Conservation (phyloP, 2,888 invertebrate genomes). For the Saturnia pavonia region DNA sequence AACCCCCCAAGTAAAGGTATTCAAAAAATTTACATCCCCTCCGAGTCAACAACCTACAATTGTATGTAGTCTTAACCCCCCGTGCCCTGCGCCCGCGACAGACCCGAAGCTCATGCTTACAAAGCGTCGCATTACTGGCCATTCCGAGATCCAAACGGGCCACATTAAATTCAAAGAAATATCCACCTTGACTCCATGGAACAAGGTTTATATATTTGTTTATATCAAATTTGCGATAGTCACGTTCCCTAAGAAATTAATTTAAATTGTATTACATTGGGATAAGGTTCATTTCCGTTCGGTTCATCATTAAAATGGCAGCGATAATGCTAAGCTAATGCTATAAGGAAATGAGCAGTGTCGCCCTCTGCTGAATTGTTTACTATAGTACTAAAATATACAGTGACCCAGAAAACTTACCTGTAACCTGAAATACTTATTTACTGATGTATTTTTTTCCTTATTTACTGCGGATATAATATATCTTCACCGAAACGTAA, state of each 20-base stretch:
- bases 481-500: not conserved
- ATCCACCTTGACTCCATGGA: slow-evolving; percentile 20
- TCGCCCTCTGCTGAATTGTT: slow-evolving; percentile 58
- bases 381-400: slow-evolving; percentile 38
- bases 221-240: slow-evolving; percentile 38
- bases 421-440: slow-evolving; percentile 22
- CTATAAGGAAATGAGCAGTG: slow-evolving; percentile 66
- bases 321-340: slow-evolving; percentile 76
- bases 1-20: slow-evolving; percentile 11
- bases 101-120: slow-evolving; percentile 78
- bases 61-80: slow-evolving; percentile 71
- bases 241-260: slow-evolving; percentile 35
- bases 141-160: slow-evolving; percentile 51
- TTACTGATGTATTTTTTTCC: slow-evolving; percentile 16
- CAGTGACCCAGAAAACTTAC: slow-evolving; percentile 22
- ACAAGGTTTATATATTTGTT: slow-evolving; percentile 40
- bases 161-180: slow-evolving; percentile 38
- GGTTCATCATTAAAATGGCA: slow-evolving; percentile 50
- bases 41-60: slow-evolving; percentile 60
- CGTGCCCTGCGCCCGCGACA: slow-evolving; percentile 42
- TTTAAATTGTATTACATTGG: slow-evolving; percentile 49
- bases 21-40: slow-evolving; percentile 20
- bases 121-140: slow-evolving; percentile 79
- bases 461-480: slow-evolving; percentile 17
- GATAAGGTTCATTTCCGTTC: slow-evolving; percentile 45